Base-by-base conservation (phyloP, 2,888 invertebrate genomes). In the Adela reaumurella region DNA sequence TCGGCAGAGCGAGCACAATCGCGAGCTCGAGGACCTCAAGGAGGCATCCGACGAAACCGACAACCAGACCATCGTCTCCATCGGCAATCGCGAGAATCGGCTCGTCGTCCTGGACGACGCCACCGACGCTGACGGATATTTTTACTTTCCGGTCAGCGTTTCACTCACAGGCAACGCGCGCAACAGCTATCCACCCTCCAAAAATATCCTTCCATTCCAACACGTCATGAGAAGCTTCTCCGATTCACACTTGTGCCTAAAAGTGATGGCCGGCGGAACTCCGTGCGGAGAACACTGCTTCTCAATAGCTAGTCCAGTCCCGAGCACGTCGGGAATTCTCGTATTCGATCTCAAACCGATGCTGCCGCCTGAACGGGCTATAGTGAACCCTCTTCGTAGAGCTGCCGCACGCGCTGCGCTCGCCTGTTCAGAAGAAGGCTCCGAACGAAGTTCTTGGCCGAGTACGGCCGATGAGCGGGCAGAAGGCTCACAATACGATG, bases 201-300 rank as follows among this genome's bases (percentile, higher is more conserved):
- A 85, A 63, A 86, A 86, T 49, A 73, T 87, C 50, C 66, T 87
- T 44, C 87, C 88, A 19, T 88, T 87, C 64, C 88, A 88, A 63
- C 87, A 88, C 61, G 84, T 88, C 54, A 87, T 88, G 67, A 76
- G 88, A 57, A 88, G 88, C 64, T 87, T 88, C 63, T 88, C 88
- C 29, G 88, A 88, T 64, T 88, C 88, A 3, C 88, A 88, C 63
- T 78, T 89, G 4, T 88, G 87, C 62, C 78, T 89, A 19, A 88
- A 87, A 63, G 74, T 88, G 43, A 80, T 87, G 24, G 81, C 87
- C 6, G 80, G 85, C 19, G 81, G 84, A 10, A 81, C 83, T 50
- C 73, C 72, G 19, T 79, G 77, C 53, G 70, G 54, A 16, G 55
- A 54, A 46, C 54, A 53, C 45, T 74, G 68, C 71, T 83, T 67